Percentiles rank a stretch among this genome's conserved stretches.
phyloP scores from a whole-genome alignment of 2,797 vertebrate species.

The Benthosema pterotum region DNA sequence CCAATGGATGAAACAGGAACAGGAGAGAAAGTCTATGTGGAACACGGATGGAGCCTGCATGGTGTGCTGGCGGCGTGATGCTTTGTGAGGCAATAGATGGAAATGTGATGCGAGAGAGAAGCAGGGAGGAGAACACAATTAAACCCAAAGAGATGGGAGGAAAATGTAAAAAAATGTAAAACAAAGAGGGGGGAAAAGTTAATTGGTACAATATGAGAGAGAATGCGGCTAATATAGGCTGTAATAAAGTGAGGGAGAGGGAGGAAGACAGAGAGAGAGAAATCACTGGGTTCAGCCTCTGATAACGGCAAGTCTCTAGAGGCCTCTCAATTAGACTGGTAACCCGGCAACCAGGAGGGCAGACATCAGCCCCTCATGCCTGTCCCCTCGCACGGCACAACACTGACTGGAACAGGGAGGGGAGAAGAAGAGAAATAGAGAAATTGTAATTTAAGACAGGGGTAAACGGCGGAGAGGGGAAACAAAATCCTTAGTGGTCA shows the following conservation, averaged over 20 bases:
- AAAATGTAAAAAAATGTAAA: neutral
- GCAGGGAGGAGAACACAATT: neutral
- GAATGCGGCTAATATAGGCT: neutral
- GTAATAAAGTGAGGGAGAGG: conserved; percentile 22
- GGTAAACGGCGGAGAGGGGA: neutral
- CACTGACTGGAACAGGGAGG: conserved; percentile 23
- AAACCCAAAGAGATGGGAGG: neutral
- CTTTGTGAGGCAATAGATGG: neutral
- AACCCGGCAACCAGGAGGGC: conserved; percentile 79
- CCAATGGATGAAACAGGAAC: conserved; percentile 46
- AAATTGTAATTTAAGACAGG: conserved; percentile 19
- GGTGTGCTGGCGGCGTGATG: neutral
- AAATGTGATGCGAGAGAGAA: conserved; percentile 11
- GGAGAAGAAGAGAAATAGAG: conserved; percentile 40
- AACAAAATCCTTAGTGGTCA: too few species aligned
- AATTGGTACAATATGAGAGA: neutral
- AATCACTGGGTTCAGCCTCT: conserved; percentile 61
- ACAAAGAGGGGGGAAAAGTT: conserved; percentile 10
- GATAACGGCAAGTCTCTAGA: conserved; percentile 76
- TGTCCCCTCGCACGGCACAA: conserved; percentile 34
- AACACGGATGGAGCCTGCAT: neutral
- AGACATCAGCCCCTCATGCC: conserved; percentile 67
- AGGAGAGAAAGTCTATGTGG: conserved; percentile 9
- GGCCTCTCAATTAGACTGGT: conserved; percentile 82
- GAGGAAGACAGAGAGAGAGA: conserved; percentile 23